Evolutionary conservation across 2,888 invertebrate genomes (phyloP), one percentile per base, ranked within the genome.

Genomic region (Catonia carolina): DNA sequence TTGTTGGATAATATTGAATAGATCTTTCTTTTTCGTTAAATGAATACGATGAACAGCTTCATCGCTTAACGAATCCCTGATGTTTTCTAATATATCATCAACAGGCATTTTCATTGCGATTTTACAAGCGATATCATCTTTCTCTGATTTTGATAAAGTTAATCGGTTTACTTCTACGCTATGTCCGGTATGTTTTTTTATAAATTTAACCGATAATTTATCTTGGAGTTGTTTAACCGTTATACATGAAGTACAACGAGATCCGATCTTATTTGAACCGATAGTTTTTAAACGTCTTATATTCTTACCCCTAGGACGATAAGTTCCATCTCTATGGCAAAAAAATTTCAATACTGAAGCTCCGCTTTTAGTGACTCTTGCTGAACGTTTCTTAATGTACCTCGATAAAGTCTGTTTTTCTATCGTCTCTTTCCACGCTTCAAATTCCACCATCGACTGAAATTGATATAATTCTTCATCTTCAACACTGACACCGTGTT

Each of bases 311-410:
- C 15, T 52, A 12, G 39, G 22, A 2, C 8, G 27, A 37, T 27
- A 52, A n/a, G 12, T 17, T 12, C 52, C 52, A 31, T 52, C 41
- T 37, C 52, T 36, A 31, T 52, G 52, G 10, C 52, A 52, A 12
- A 39, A 39, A 37, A 39, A 52, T n/a, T 52, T 27, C 7, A 31
- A 23, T 17, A 39, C 18, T 10, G 15, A 39, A n/a, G 37, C 27
- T 10, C 52, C 52, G 27, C 39, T 39, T 39, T 52, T 52, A 15
- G 36, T 52, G 14, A 17, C 15, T 22, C 39, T 52, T 2, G 52
- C 27, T 52, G 39, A 37, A 23, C 41, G 39, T 15, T 39, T 22
- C 17, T 39, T 37, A 15, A 52, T 39, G 27, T 52, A 52, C 8
- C 31, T 23, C 2, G 52, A 37, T 22, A 52, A 27, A 14, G 52